phyloP scores from a whole-genome alignment of 2,113 vertebrate species.

The Hypomesus transpacificus region DNA sequence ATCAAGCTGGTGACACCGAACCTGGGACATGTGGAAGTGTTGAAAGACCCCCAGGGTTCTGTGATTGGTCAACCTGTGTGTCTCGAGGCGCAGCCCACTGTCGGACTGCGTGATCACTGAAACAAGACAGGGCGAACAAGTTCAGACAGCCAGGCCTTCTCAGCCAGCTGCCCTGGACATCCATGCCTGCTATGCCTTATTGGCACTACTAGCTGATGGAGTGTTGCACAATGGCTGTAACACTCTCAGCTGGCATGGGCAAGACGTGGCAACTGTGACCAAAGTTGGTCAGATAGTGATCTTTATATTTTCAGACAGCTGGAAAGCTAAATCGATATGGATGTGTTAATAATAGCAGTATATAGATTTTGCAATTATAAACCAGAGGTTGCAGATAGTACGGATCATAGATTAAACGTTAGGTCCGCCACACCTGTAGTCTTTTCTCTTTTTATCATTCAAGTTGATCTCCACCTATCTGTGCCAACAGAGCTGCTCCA shows the following conservation, averaged over 20 bases:
- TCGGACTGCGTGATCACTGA: slow-evolving; percentile 46
- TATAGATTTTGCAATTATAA: slow-evolving; percentile 22
- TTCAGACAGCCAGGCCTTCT: slow-evolving; percentile 10
- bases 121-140: slow-evolving; percentile 44
- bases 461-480: slow-evolving; percentile 6
- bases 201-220: slow-evolving; percentile 15
- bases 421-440: slow-evolving; percentile 6
- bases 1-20: neutral
- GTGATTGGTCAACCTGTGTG: slow-evolving; percentile 27
- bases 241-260: slow-evolving; percentile 10
- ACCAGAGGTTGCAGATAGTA: slow-evolving; percentile 10
- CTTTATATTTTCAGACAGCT: slow-evolving; percentile 5
- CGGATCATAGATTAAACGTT: neutral
- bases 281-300: slow-evolving; percentile 15
- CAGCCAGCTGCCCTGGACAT: slow-evolving; percentile 26
- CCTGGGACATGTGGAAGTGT: slow-evolving; percentile 27
- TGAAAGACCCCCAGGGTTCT: slow-evolving; percentile 34
- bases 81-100: slow-evolving; percentile 22
- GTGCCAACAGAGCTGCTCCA: slow-evolving; percentile 33
- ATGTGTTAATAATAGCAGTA: neutral
- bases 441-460: slow-evolving; percentile 22
- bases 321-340: neutral
- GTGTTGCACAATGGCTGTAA: slow-evolving; percentile 54
- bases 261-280: slow-evolving; percentile 4
- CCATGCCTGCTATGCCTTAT: slow-evolving; percentile 4